Percentiles rank a stretch among this genome's conserved stretches.
Evolutionary conservation across 2,113 vertebrate species (phyloP).

Genomic region (Casuarius casuarius): DNA sequence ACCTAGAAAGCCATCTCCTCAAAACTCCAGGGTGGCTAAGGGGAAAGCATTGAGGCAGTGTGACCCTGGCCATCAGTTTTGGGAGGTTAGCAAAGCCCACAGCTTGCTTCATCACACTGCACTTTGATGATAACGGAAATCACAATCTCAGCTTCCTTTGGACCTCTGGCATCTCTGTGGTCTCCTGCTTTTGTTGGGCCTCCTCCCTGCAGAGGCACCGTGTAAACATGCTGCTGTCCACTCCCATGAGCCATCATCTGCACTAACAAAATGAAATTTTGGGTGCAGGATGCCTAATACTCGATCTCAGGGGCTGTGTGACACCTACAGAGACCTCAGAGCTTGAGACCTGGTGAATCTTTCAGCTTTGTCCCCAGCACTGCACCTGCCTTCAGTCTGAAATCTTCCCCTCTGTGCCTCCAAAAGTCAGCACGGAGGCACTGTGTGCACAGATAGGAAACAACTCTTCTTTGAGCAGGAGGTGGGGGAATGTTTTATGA

Average conservation of each 20-base stretch:
- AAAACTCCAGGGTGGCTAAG: background rate
- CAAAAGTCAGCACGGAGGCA: background rate
- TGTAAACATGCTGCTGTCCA: background rate
- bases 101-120: background rate
- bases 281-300: background rate
- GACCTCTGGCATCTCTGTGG: background rate
- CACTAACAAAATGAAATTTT: background rate
- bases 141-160: background rate
- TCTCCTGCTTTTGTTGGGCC: background rate
- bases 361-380: background rate
- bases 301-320: background rate
- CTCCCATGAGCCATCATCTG: background rate
- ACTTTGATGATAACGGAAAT: background rate
- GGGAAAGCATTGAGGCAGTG: background rate
- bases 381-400: constrained; percentile 24
- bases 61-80: background rate
- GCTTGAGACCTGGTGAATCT: background rate
- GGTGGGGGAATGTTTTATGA: constrained; percentile 19
- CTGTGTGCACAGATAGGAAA: background rate
- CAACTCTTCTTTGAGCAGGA: background rate
- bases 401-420: background rate
- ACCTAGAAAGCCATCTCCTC: background rate
- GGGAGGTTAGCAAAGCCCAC: background rate
- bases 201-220: background rate
- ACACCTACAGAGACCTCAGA: background rate